Evolutionary conservation across 2,113 vertebrate genomes (phyloP), one percentile per base, ranked within the genome.

Genomic region (Tamias sibiricus): DNA sequence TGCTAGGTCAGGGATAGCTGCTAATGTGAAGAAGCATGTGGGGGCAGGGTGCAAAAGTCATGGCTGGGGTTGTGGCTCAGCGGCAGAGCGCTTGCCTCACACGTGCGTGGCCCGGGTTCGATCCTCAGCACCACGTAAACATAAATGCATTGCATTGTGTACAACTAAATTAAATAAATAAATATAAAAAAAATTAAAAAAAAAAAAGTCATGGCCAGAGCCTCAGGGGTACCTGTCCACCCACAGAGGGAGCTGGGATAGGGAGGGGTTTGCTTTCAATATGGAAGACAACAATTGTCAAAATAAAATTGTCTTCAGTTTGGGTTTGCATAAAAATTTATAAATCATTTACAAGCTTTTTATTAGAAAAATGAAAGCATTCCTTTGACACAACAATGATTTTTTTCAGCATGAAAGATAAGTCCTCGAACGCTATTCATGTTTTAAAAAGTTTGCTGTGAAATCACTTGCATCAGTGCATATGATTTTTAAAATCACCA

Each of bases 1-100:
- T 64, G 64, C 49, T 24, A 5, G 80, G 30, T 8, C 35, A 0
- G 14, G 30, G 17, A 49, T 26, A 42, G 28, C 42, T 77, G 24
- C 17, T 47, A 19, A 7, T 0, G 8, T n/a, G 24, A 64, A 4
- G 2, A 32, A 64, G 37, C 37, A 40, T 19, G 54, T 4, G 47
- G 47, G n/a, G 32, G 54, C 1, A 0, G 5, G 49, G 11, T 17
- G 19, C n/a, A 35, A 30, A 4, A 44, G 8, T 8, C 26, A 17
- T 11, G 57, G 47, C 90, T n/a, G n/a, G n/a, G n/a, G n/a, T n/a
- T n/a, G n/a, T n/a, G n/a, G n/a, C n/a, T n/a, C n/a, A n/a, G n/a
- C n/a, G n/a, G n/a, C n/a, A n/a, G n/a, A n/a, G n/a, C n/a, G n/a
- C n/a, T n/a, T n/a, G n/a, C n/a, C n/a, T n/a, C n/a, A n/a, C n/a